Percentiles rank a stretch among this genome's conserved stretches.
Evolutionary conservation across 2,888 invertebrate genomes (phyloP).

Genomic region (Athripsodes cinereus): DNA sequence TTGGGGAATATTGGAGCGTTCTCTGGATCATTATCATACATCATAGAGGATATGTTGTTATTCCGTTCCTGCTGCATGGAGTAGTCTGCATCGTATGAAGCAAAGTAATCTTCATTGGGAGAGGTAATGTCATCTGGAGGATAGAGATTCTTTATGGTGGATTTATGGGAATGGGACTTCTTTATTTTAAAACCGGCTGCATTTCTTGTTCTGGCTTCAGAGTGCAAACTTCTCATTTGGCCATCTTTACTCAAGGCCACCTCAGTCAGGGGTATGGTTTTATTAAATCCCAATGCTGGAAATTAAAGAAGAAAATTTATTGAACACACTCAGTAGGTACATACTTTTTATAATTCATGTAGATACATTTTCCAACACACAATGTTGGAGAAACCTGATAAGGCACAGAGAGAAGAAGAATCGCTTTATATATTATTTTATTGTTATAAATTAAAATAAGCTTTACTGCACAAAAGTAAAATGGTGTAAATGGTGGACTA

Average conservation of each 20-base stretch:
- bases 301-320: no score
- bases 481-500: no score
- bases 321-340: no score
- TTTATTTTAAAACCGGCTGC: not conserved
- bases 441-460: no score
- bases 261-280: not conserved
- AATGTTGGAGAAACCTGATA: no score
- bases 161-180: conserved; percentile 2
- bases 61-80: conserved; percentile 10
- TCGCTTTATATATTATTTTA: no score
- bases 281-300: not conserved
- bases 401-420: no score
- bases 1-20: conserved; percentile 47
- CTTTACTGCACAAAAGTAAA: no score
- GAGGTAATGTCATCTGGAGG: conserved; percentile 22
- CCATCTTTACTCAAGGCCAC: not conserved
- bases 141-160: conserved; percentile 20
- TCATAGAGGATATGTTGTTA: conserved; percentile 45
- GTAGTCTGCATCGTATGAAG: conserved; percentile 25
- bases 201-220: not conserved
- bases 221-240: not conserved
- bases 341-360: no score
- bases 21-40: conserved; percentile 39
- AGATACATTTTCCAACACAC: no score
- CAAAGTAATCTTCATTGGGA: conserved; percentile 24